phyloP scores from a whole-genome alignment of 2,797 vertebrate genomes.

The Botia almorhae region DNA sequence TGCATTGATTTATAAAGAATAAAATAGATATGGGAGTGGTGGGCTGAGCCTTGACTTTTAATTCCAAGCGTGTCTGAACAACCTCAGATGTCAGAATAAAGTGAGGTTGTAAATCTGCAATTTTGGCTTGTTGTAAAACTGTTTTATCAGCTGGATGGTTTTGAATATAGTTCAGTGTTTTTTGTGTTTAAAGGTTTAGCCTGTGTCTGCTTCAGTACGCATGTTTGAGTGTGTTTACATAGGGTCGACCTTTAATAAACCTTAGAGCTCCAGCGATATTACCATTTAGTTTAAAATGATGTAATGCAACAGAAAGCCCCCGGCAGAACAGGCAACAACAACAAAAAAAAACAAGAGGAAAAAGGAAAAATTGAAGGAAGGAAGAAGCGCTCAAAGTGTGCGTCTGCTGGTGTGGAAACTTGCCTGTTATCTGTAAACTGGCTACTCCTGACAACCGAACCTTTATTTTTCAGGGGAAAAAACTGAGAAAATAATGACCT shows the following conservation, averaged over 20 bases:
- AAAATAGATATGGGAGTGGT: slow-evolving; percentile 17
- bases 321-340: slow-evolving; percentile 4
- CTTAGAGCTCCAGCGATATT: slow-evolving; percentile 8
- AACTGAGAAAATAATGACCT: no score
- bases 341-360: background rate
- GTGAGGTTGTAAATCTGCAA: background rate
- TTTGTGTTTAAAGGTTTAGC: background rate
- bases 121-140: background rate
- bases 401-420: slow-evolving; percentile 35
- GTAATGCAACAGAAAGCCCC: slow-evolving; percentile 37
- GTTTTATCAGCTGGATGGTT: background rate
- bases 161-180: background rate
- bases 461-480: background rate
- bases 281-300: slow-evolving; percentile 33
- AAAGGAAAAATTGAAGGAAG: slow-evolving; percentile 31
- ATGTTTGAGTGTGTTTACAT: slow-evolving; percentile 23
- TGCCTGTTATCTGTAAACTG: background rate
- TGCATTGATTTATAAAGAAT: background rate
- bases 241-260: slow-evolving; percentile 10
- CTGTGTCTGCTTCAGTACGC: background rate
- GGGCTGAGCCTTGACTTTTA: background rate
- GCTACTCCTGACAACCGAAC: no score
- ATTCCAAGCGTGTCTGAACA: slow-evolving; percentile 10
- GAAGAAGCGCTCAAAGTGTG: slow-evolving; percentile 36
- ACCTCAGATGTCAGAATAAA: background rate